Percentiles rank a stretch among this genome's conserved stretches.
phyloP scores from a whole-genome alignment of 2,888 invertebrate genomes.

The Apodemia hepburni region DNA sequence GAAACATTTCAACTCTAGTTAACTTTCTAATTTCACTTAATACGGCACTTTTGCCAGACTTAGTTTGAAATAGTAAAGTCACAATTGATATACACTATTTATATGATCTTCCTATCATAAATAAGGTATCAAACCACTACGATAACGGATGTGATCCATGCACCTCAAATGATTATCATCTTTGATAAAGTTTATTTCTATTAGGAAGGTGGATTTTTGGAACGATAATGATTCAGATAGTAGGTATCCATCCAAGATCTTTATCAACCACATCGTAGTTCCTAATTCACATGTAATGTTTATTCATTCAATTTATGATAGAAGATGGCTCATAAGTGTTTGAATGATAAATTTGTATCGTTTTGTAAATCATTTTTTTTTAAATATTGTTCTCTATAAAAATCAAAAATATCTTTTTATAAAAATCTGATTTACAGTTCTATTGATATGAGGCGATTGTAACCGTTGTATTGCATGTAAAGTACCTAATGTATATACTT shows the following conservation, averaged over 20 bases:
- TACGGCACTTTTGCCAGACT: not conserved
- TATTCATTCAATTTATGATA: no score
- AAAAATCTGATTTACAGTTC: no score
- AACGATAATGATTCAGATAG: not conserved
- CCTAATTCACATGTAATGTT: not conserved
- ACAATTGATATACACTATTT: not conserved
- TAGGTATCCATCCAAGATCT: not conserved
- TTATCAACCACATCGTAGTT: not conserved
- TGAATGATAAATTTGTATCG: no score
- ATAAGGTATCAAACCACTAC: not conserved
- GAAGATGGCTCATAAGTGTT: no score
- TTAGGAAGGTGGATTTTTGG: not conserved
- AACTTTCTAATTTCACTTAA: not conserved
- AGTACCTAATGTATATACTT: no score
- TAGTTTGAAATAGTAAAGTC: not conserved
- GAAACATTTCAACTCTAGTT: constrained; percentile 26
- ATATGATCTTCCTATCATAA: not conserved
- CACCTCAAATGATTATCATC: not conserved
- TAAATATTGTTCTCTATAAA: no score
- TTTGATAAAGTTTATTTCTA: not conserved
- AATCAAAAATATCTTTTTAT: no score
- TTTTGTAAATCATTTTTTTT: no score
- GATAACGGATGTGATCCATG: not conserved
- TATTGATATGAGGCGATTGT: no score
- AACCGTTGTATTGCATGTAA: no score